Conservation (phyloP, 2,888 invertebrate species). For the Scaptomyza caliginosa region DNA sequence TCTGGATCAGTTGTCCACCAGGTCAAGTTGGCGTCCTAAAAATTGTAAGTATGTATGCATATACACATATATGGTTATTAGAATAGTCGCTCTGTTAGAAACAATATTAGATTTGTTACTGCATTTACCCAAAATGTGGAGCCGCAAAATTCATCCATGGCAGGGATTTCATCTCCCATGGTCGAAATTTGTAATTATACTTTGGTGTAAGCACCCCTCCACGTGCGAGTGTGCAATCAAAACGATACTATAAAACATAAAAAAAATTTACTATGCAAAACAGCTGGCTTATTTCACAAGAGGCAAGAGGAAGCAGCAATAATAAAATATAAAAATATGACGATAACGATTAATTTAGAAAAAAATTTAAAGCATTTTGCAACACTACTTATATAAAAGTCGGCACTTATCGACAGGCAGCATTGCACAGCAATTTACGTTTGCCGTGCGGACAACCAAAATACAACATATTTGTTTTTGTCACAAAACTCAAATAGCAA, state of each 20-base stretch:
- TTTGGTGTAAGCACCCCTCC: constrained; percentile 17
- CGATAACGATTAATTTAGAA: constrained; percentile 33
- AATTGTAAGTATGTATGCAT: background rate
- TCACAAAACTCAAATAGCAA: background rate
- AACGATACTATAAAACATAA: constrained; percentile 34
- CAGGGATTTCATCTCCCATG: constrained; percentile 83
- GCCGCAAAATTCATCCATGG: constrained; percentile 91
- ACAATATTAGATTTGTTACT: background rate
- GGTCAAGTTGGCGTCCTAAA: constrained; percentile 89
- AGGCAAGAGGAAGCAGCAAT: constrained; percentile 26
- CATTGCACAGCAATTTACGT: constrained; percentile 14
- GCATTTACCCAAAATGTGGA: constrained; percentile 91
- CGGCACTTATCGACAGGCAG: constrained; percentile 33
- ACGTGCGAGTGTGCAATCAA: constrained; percentile 29
- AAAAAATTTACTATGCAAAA: constrained; percentile 30
- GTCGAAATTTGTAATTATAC: constrained; percentile 16
- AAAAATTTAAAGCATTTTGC: background rate
- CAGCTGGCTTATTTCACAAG: constrained; percentile 46
- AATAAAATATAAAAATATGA: constrained; percentile 23
- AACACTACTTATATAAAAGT: constrained; percentile 23
- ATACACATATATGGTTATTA: background rate
- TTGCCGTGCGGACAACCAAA: background rate
- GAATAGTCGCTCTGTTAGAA: background rate
- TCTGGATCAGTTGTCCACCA: constrained; percentile 94
- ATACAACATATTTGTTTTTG: background rate